These are phyloP conservation scores for Sciurus niger DNA, from an alignment of 2,113 vertebrate genomes.

Conservation along the genomic window DNA sequence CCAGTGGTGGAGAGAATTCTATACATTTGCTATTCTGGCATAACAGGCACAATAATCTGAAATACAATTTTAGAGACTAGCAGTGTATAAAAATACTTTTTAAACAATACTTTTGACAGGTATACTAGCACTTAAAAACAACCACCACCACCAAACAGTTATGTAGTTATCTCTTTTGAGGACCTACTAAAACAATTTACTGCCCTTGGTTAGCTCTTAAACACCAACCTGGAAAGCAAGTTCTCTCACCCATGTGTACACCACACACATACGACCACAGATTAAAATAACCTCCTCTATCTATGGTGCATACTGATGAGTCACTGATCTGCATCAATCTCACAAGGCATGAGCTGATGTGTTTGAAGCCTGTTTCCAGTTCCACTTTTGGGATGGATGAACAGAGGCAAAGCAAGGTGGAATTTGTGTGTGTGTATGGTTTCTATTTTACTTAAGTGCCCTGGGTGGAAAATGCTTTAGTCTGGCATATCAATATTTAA, in stretches of 20 bases:
- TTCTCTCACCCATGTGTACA: background rate
- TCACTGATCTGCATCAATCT: slow-evolving; percentile 70
- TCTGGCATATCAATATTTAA: slow-evolving; percentile 98
- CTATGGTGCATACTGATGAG: slow-evolving; percentile 72
- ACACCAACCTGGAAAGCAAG: background rate
- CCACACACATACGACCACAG: background rate
- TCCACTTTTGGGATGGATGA: slow-evolving; percentile 66
- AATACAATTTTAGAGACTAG: slow-evolving; percentile 66
- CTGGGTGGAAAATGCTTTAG: slow-evolving; percentile 84
- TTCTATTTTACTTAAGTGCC: background rate
- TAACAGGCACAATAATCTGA: slow-evolving; percentile 34
- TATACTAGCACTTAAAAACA: slow-evolving; percentile 33
- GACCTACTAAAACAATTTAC: slow-evolving; percentile 28
- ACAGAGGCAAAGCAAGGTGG: slow-evolving; percentile 21
- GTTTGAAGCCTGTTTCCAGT: slow-evolving; percentile 77
- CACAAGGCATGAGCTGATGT: slow-evolving; percentile 83
- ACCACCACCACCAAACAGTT: background rate
- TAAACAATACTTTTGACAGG: slow-evolving; percentile 67
- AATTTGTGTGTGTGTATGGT: background rate
- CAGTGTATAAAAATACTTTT: slow-evolving; percentile 80
- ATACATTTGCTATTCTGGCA: background rate
- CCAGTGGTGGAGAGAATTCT: background rate
- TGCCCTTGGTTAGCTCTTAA: background rate
- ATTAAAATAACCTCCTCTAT: background rate
- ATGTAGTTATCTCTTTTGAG: background rate